Evolutionary conservation across 2,888 invertebrate genomes (phyloP), one percentile per base, ranked within the genome.

Genomic region (Toxonevra muliebris): DNA sequence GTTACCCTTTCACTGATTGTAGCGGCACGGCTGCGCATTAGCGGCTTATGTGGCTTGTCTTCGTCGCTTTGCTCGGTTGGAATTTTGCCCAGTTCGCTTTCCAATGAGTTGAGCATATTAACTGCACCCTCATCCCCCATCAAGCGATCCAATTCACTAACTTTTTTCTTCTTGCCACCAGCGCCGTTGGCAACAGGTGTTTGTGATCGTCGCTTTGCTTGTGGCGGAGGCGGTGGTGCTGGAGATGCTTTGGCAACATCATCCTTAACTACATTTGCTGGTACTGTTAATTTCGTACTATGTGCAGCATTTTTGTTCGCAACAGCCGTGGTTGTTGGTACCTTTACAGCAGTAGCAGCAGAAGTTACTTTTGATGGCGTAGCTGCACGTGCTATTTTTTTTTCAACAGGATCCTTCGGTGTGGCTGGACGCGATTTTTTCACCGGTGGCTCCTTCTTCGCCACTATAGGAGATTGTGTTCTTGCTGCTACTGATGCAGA

Each of bases 81-180:
- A 5, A 73, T 61, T 61, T 76, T 81, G 0, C 77, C 76, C 57
- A 79, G 65, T 20, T 82, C 80, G 9, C 79, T 86, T 76, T 93
- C 93, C 1, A 94, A 88, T 20, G 93, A 91, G 78, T 93, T 93
- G 53, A 95, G 87, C 90, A 95, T 92, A 83, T 94, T 94, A 1
- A 93, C 91, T 3, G 94, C 94, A 1, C 95, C 94, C 80, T 95
- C 95, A 81, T 95, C 95, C 86, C 92, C 92, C 69, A 95, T 85
- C 61, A 95, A 83, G 69, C 87, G 90, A 77, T 94, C 93, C 63
- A 95, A 88, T 86, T 95, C 95, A 19, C 90, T 88, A 66, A 89
- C 84, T 70, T 88, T 87, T 74, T 87, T 88, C 72, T 88, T 88
- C 59, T 79, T 69, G 13, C 61, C 60, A 17, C 66, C 68, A 13